Evolutionary conservation across 1,140 invertebrate genomes (phyloP), one percentile per base, ranked within the genome.

Genomic region (Drosophila biarmipes): DNA sequence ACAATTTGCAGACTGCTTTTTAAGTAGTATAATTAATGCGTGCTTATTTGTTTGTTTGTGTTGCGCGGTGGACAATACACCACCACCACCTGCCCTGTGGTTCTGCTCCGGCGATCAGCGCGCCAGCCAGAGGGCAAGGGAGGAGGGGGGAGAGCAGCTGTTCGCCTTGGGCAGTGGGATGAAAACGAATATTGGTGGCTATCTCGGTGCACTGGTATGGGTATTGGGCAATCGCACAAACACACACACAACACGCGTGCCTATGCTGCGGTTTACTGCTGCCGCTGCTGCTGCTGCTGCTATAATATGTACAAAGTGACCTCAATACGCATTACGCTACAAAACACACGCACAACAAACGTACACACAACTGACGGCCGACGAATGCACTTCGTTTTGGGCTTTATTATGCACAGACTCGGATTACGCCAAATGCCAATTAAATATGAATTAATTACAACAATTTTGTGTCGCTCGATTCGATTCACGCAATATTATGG

Each of bases 71-170:
- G 40, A 43, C 40, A 43, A 19, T 43, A 43, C 40, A 43, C 79
- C 82, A 89, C 79, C 82, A 87, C 79, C 84, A 87, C 84, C 84
- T 87, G 84, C 84, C 84, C 79, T 84, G 72, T 56, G 59, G 84
- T 89, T 87, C 72, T 87, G 84, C 75, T 89, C 75, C 67, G 75
- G 61, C 71, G 84, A 89, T 79, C 79, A 87, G 76, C 78, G 78
- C 67, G 69, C 45, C 40, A 43, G 45, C 59, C 63, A 43, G 45
- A 45, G 58, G 29, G 63, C 27, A 43, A 54, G 15, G 53, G 40
- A n/a, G 38, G 6, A 4, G 38, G n/a, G 59, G 63, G 51, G 68
- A 49, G 69, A 61, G 73, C 73, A 77, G 73, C 73, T 77, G 73
- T 77, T 76, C 68, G 73, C 73, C 73, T 77, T 77, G 73, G 73